phyloP scores from a whole-genome alignment of 1,140 invertebrate species.

The Formica exsecta region DNA sequence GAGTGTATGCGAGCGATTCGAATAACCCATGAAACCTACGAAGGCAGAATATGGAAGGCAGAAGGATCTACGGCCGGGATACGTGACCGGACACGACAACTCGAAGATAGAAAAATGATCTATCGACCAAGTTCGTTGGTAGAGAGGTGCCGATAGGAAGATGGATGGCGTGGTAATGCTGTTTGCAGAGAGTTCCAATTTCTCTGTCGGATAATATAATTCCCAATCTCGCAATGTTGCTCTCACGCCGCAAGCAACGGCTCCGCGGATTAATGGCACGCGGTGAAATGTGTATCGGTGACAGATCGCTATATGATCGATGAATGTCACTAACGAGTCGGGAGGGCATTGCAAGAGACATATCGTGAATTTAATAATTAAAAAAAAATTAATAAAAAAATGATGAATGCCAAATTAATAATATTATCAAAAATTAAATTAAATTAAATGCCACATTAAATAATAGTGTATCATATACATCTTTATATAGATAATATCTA shows the following conservation, averaged over 20 bases:
- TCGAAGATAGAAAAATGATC: conserved; percentile 66
- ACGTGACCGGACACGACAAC: conserved; percentile 57
- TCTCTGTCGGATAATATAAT: conserved; percentile 59
- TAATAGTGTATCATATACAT: too few relatives aligned
- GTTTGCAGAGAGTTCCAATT: conserved; percentile 64
- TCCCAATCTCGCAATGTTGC: conserved; percentile 53
- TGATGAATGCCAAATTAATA: not conserved
- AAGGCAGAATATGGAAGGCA: conserved; percentile 7
- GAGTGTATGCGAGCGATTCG: conserved; percentile 34
- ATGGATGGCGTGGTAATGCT: conserved; percentile 63
- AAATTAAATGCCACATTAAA: too few relatives aligned
- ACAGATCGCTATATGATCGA: conserved; percentile 48
- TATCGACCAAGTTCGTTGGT: conserved; percentile 57
- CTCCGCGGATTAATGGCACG: conserved; percentile 56
- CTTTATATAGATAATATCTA: not conserved
- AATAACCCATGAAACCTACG: conserved; percentile 34
- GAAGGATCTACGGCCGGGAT: conserved; percentile 39
- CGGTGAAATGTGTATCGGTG: conserved; percentile 36
- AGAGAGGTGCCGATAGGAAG: conserved; percentile 70
- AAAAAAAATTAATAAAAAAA: not conserved
- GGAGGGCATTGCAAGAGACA: not conserved
- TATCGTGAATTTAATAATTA: not conserved
- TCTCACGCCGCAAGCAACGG: conserved; percentile 53
- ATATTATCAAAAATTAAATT: not conserved
- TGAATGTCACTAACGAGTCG: conserved; percentile 27